A percentile compares a stretch with the other conserved stretches of the same genome.
Conservation (phyloP, 1,140 invertebrate genomes). For the Aricia agestis region DNA sequence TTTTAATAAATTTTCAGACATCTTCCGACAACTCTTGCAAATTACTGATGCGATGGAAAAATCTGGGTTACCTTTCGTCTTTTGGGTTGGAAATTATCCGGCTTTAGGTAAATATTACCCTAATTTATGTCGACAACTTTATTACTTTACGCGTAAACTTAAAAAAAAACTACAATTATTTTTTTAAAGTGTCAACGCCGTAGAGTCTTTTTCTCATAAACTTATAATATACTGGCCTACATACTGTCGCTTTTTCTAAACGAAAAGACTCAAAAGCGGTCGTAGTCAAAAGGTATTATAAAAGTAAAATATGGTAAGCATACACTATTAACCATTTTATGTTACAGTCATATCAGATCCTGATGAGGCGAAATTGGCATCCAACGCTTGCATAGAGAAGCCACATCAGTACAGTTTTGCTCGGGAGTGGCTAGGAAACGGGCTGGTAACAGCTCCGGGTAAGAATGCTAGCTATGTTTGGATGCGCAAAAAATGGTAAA, state of each 20-base stretch:
- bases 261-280: too few species aligned
- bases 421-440: slow-evolving; percentile 10
- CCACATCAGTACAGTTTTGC: not conserved
- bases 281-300: too few species aligned
- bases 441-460: slow-evolving; percentile 9
- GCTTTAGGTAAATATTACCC: not conserved
- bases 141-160: too few species aligned
- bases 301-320: too few species aligned
- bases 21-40: not conserved
- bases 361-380: not conserved
- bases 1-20: not conserved
- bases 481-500: not conserved
- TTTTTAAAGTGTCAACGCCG: too few species aligned
- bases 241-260: too few species aligned
- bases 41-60: not conserved
- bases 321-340: not conserved
- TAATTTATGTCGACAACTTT: too few species aligned
- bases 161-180: too few species aligned
- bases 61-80: not conserved
- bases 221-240: too few species aligned
- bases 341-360: slow-evolving; percentile 6
- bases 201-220: too few species aligned
- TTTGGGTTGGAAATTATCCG: not conserved
- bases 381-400: not conserved
- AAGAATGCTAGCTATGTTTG: not conserved